These are phyloP conservation scores for Drosophila kohkoa DNA, from an alignment of 1,140 invertebrate genomes.

Conservation along the genomic window DNA sequence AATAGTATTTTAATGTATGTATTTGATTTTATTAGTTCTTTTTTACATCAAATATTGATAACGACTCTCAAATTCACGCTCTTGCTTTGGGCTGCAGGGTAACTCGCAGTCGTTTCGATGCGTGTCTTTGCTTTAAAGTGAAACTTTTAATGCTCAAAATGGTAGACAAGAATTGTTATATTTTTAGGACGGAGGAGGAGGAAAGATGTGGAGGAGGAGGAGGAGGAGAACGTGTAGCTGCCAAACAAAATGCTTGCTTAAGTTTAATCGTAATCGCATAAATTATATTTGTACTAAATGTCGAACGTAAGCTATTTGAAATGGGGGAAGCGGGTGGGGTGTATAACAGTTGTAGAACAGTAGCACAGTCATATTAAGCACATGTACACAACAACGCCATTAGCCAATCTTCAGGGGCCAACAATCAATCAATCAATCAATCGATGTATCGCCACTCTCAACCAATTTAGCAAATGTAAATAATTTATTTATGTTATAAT, in stretches of 20 bases:
- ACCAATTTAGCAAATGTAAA: constrained; percentile 36
- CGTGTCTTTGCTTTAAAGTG: constrained; percentile 64
- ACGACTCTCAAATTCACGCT: no score
- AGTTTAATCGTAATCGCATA: constrained; percentile 17
- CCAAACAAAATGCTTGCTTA: constrained; percentile 54
- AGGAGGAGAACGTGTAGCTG: constrained; percentile 37
- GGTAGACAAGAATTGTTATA: constrained; percentile 56
- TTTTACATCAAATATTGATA: no score
- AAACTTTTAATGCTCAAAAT: constrained; percentile 80
- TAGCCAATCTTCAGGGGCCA: constrained; percentile 46
- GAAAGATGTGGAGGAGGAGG: no score
- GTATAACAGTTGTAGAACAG: constrained; percentile 36
- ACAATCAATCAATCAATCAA: neutral
- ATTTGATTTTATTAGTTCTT: neutral
- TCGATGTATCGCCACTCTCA: constrained; percentile 29
- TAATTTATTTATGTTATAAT: constrained; percentile 28
- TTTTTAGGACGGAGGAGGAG: neutral
- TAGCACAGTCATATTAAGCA: constrained; percentile 2
- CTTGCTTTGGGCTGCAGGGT: neutral
- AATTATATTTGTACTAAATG: constrained; percentile 12
- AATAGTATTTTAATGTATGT: no score
- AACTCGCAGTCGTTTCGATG: constrained; percentile 2
- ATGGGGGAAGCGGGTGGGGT: neutral
- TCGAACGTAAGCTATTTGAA: constrained; percentile 13
- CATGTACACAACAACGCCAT: constrained; percentile 32